Evolutionary conservation across 2,888 invertebrate genomes (phyloP), one percentile per base, ranked within the genome.

Genomic region (Allacma fusca): DNA sequence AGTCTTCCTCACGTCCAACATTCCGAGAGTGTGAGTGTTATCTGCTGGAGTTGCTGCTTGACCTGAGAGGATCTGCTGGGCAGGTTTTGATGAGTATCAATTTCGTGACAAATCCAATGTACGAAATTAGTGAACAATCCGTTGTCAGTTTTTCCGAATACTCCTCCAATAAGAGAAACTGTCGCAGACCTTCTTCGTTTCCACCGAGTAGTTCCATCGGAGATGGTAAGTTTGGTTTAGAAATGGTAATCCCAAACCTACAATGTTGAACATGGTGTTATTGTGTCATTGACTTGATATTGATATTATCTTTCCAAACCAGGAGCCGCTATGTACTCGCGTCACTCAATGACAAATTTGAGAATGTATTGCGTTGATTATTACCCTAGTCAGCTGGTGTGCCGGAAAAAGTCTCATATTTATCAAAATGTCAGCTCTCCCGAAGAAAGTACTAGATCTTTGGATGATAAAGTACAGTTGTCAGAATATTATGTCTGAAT

Each of bases 21-120:
- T 92, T 92, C 86, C 88, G 88, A 73, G 88, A 89, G 77, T 86
- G 92, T 76, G 89, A 89, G 1, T 87, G 87, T 19, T 88, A 88
- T 24, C 91, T 92, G 86, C 93, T 93, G 83, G 89, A 89, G 80
- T 89, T 94, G 87, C 86, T 93, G 68, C 91, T 7, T 9, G 34
- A 34, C 9, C 34, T 34, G 9, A 34, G 9, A 34, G 34, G 9
- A 4, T 34, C 9, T 7, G 9, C 4, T 34, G 34, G 34, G 9
- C 34, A 91, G 83, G 92, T 92, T 84, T 91, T 91, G 84, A 90
- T 90, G 62, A 91, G 92, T 82, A 92, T 92, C 85, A 88, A 89
- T 78, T 90, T 90, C 16, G 90, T 92, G 29, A 90, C 91, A 76
- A 92, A 92, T 88, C 90, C 91, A 50, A 88, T 90, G 7, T 92